Conservation (phyloP, 2,888 invertebrate genomes). For the Hyalella azteca region DNA sequence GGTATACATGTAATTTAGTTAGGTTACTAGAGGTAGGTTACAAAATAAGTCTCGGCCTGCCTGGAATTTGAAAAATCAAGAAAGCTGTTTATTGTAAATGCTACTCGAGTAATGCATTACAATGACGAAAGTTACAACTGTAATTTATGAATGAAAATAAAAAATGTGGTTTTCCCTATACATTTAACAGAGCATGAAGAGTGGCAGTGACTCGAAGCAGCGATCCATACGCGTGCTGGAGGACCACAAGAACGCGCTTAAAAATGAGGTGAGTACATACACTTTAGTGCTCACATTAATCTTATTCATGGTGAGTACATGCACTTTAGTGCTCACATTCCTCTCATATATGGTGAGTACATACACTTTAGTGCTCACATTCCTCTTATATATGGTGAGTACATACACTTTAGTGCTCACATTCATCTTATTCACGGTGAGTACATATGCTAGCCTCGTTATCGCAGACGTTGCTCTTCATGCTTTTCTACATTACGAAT, state of each 20-base stretch:
- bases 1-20: background rate
- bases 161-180: background rate
- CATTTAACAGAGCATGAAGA: conserved; percentile 37
- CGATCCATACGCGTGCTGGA: conserved; percentile 48
- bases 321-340: no score
- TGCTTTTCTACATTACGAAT: no score
- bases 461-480: no score
- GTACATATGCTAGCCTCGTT: no score
- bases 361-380: no score
- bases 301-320: no score
- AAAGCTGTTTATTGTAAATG: background rate
- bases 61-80: background rate
- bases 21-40: background rate
- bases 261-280: conserved; percentile 37
- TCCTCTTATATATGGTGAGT: no score
- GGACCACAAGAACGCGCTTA: conserved; percentile 50
- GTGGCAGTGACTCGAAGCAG: conserved; percentile 17
- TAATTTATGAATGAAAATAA: no score
- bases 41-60: background rate
- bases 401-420: no score
- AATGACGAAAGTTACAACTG: background rate
- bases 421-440: no score
- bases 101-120: background rate
- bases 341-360: no score
- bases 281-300: no score